These are phyloP conservation scores for Laterallus jamaicensis DNA, from an alignment of 2,113 vertebrate genomes.

Conservation along the genomic window DNA sequence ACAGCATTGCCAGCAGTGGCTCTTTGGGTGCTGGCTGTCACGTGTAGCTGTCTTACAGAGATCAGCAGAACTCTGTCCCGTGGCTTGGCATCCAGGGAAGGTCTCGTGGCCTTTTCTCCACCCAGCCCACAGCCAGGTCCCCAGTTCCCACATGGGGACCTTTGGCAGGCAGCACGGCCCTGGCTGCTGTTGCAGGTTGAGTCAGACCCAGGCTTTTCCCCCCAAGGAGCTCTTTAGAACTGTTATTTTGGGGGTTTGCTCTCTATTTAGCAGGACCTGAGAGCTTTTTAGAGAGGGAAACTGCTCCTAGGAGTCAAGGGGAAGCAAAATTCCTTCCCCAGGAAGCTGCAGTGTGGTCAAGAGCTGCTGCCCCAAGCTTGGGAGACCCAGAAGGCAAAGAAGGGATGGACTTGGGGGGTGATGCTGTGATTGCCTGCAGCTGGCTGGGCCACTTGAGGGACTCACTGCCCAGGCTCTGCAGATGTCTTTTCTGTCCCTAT, in stretches of 20 bases:
- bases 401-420: background rate
- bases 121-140: background rate
- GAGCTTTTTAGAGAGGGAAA: background rate
- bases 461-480: background rate
- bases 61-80: background rate
- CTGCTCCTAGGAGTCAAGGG: background rate
- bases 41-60: background rate
- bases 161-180: rapidly evolving
- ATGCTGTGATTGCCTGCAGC: background rate
- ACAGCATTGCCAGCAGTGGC: rapidly evolving
- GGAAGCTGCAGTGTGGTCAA: background rate
- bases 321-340: background rate
- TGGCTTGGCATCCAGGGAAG: background rate
- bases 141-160: background rate
- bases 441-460: background rate
- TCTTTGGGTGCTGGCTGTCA: background rate
- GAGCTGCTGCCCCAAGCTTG: background rate
- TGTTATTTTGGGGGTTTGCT: background rate
- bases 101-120: background rate
- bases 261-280: background rate
- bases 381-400: background rate
- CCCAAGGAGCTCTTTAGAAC: background rate
- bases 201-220: background rate
- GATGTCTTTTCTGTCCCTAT: background rate
- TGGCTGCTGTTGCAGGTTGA: background rate